These are phyloP conservation scores for Barypeithes pellucidus DNA, from an alignment of 2,888 invertebrate genomes.

Conservation along the genomic window DNA sequence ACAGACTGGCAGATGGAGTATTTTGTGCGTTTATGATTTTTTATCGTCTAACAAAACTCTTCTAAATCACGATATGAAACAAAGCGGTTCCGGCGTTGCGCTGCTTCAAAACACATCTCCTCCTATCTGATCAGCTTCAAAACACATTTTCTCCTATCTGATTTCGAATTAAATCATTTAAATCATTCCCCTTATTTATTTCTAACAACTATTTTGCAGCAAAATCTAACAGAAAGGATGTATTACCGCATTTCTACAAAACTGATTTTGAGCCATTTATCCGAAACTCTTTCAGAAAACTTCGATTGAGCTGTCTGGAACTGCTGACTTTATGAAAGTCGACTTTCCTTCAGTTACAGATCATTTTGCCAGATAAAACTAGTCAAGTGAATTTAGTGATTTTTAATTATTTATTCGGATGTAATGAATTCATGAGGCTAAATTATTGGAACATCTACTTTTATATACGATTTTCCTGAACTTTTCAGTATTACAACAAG, in stretches of 20 bases:
- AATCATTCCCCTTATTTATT: constrained; percentile 6
- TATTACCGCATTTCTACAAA: constrained; percentile 18
- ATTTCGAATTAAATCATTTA: neutral
- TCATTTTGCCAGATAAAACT: constrained; percentile 12
- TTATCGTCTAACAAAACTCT: too few species aligned
- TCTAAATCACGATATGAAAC: too few species aligned
- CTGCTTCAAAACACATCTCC: too few species aligned
- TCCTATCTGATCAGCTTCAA: neutral
- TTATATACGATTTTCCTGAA: too few species aligned
- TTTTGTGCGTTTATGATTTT: too few species aligned
- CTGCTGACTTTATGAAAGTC: constrained; percentile 19
- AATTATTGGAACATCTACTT: too few species aligned
- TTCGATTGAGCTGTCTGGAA: constrained; percentile 25
- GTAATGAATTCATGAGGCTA: too few species aligned
- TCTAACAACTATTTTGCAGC: constrained; percentile 15
- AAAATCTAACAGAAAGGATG: constrained; percentile 7
- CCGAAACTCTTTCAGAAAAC: constrained; percentile 23
- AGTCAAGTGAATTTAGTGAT: too few species aligned
- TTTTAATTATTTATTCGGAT: too few species aligned
- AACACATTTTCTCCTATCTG: neutral
- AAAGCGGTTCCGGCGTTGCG: too few species aligned
- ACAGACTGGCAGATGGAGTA: too few species aligned
- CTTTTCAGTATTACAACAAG: too few species aligned
- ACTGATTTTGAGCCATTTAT: constrained; percentile 26
- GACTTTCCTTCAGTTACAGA: neutral